A percentile compares a stretch with the other conserved stretches of the same genome.
Conservation (phyloP, 2,888 invertebrate genomes). For the Drosophila emarginata region DNA sequence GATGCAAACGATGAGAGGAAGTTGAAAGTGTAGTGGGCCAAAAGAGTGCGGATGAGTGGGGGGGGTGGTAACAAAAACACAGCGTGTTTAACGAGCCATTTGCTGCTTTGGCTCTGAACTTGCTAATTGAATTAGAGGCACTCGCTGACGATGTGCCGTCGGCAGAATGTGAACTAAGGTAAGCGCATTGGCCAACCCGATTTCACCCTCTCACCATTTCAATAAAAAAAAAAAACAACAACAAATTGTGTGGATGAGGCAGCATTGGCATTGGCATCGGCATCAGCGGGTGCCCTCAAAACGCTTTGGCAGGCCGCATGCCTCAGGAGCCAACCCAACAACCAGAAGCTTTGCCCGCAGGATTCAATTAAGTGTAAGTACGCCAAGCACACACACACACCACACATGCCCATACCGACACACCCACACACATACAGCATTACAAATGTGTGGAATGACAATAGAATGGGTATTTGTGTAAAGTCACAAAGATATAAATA, state of each 20-base stretch:
- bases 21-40: neutral
- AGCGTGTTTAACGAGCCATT: constrained; percentile 78
- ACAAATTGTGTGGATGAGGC: constrained; percentile 14
- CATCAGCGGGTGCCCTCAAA: constrained; percentile 57
- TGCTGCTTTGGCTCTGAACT: constrained; percentile 78
- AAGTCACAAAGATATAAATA: constrained; percentile 28
- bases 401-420: constrained; percentile 20
- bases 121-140: constrained; percentile 76
- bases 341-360: constrained; percentile 65
- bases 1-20: constrained; percentile 27
- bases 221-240: neutral
- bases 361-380: constrained; percentile 75
- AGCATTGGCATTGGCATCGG: constrained; percentile 11
- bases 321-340: constrained; percentile 39
- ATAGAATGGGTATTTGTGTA: constrained; percentile 28
- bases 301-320: constrained; percentile 72
- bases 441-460: neutral
- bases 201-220: neutral
- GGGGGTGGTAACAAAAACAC: constrained; percentile 34
- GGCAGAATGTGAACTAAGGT: constrained; percentile 39
- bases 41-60: neutral
- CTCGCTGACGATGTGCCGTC: constrained; percentile 43
- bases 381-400: constrained; percentile 39
- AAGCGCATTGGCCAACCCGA: constrained; percentile 14
- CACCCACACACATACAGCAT: constrained; percentile 6